Percentiles rank a stretch among this genome's conserved stretches.
Conservation (phyloP, 2,797 vertebrate genomes). For the Telmatherina bonti region DNA sequence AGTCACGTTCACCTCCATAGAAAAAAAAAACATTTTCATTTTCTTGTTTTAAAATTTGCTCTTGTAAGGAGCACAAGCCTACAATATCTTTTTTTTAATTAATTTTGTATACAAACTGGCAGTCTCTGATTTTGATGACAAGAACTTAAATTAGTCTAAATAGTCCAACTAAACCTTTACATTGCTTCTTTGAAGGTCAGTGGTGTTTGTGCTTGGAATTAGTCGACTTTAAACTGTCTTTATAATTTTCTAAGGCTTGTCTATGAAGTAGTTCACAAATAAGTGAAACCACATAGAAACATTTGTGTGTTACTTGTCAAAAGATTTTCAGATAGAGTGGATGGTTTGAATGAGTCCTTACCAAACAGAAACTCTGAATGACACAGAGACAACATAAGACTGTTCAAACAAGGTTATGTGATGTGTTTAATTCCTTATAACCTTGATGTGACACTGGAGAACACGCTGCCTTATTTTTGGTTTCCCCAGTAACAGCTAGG, state of each 20-base stretch:
- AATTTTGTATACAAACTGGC: too few relatives aligned
- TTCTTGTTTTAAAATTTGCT: neutral
- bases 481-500: conserved; percentile 43
- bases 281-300: neutral
- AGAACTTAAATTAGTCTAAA: conserved; percentile 4
- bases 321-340: neutral
- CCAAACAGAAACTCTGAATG: neutral
- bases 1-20: too few relatives aligned
- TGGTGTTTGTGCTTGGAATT: neutral
- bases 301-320: neutral
- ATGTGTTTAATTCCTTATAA: conserved; percentile 16
- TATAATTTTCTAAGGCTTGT: neutral
- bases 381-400: conserved; percentile 4
- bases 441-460: conserved; percentile 48
- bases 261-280: neutral
- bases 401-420: neutral
- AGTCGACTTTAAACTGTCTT: neutral
- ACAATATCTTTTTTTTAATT: too few relatives aligned
- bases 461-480: conserved; percentile 36
- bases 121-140: too few relatives aligned
- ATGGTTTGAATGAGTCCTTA: neutral
- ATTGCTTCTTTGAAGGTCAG: neutral
- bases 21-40: too few relatives aligned
- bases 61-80: neutral
- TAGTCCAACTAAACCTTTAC: conserved; percentile 21